These are phyloP conservation scores for Porites cylindrica DNA, from an alignment of 92 coral and sea anemone species.

Conservation along the genomic window DNA sequence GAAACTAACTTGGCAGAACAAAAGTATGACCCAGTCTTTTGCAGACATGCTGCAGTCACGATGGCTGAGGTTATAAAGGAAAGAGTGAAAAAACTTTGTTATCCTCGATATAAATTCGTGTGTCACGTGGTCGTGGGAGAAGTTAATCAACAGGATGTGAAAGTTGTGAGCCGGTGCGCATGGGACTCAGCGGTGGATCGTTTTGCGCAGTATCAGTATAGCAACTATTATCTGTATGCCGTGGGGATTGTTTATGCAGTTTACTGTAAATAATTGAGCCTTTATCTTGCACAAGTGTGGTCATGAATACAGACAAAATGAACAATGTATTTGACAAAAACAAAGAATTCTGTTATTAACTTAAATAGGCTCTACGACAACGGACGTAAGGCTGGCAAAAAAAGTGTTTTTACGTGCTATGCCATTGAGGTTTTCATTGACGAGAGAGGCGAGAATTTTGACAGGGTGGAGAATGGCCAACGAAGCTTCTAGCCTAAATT, in stretches of 20 bases:
- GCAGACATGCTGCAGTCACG: constrained; percentile 63
- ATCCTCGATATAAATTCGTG: constrained; percentile 89
- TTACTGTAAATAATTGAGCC: constrained; percentile 71
- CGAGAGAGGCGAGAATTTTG: no score
- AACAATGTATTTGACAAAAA: no score
- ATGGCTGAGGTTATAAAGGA: constrained; percentile 88
- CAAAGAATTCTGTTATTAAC: no score
- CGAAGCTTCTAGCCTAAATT: no score
- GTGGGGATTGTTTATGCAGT: constrained; percentile 90
- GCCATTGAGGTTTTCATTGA: no score
- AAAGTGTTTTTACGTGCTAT: no score
- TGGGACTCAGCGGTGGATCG: constrained; percentile 90
- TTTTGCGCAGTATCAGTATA: constrained; percentile 82
- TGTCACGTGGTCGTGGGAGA: constrained; percentile 95
- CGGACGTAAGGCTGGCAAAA: no score
- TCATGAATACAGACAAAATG: no score
- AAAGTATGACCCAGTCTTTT: constrained; percentile 78
- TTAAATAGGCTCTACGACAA: no score
- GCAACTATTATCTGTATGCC: constrained; percentile 82
- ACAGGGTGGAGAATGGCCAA: no score
- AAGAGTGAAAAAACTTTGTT: constrained; percentile 88
- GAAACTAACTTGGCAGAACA: constrained; percentile 76
- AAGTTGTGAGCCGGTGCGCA: constrained; percentile 85
- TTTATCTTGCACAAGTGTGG: no score
- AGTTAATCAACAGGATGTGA: constrained; percentile 80